Evolutionary conservation across 2,888 invertebrate species (phyloP).

Genomic region (Electrophaes corylata): DNA sequence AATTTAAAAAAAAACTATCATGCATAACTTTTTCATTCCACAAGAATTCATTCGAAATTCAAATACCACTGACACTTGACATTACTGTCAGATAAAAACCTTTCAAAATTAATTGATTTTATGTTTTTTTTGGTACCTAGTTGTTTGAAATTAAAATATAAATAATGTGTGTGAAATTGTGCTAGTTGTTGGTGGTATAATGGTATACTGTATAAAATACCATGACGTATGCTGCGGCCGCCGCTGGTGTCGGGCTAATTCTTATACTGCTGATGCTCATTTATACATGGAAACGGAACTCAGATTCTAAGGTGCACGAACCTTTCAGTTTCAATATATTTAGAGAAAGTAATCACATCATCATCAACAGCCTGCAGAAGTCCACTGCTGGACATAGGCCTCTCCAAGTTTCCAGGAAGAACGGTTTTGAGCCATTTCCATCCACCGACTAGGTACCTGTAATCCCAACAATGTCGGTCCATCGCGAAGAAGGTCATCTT

Average conservation of each 20-base stretch:
- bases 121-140: background rate
- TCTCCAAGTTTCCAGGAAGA: no score
- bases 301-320: constrained; percentile 46
- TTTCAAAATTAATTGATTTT: constrained; percentile 1
- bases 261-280: constrained; percentile 53
- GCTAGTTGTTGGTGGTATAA: constrained; percentile 28
- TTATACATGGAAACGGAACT: constrained; percentile 57
- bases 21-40: background rate
- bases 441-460: no score
- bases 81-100: constrained; percentile 3
- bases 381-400: no score
- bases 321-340: background rate
- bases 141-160: no score
- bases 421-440: no score
- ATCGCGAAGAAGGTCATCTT: no score
- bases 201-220: constrained; percentile 44
- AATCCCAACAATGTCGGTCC: no score
- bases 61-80: constrained; percentile 8
- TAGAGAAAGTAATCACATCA: no score
- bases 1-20: background rate
- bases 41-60: constrained; percentile 17
- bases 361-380: no score
- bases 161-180: constrained; percentile 19
- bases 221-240: constrained; percentile 52
- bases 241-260: constrained; percentile 55